A percentile compares a stretch with the other conserved stretches of the same genome.
phyloP scores from a whole-genome alignment of 2,888 invertebrate species.

The Stegophylla sp. region DNA sequence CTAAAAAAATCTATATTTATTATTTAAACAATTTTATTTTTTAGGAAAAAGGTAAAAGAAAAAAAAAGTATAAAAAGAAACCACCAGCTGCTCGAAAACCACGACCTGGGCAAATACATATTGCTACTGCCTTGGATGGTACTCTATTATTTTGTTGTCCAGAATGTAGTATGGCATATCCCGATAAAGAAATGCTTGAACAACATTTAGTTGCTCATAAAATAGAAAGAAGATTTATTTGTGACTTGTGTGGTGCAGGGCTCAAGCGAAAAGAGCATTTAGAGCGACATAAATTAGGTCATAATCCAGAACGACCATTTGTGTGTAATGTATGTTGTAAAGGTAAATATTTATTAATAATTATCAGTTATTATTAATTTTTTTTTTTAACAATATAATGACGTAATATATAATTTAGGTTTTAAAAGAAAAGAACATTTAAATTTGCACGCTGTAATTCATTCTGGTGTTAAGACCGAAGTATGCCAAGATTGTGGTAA shows the following conservation, averaged over 20 bases:
- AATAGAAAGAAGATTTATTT: conserved; percentile 75
- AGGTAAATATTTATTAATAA: conserved; percentile 62
- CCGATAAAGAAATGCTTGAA: conserved; percentile 80
- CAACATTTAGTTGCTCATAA: conserved; percentile 76
- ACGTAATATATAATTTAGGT: conserved; percentile 63
- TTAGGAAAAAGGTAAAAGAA: conserved; percentile 68
- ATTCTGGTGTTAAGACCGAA: conserved; percentile 83
- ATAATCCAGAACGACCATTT: conserved; percentile 87
- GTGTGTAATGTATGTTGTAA: conserved; percentile 87
- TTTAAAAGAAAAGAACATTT: conserved; percentile 84
- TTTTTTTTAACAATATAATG: not conserved
- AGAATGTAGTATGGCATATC: conserved; percentile 82
- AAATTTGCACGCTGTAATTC: conserved; percentile 83
- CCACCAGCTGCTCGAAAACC: conserved; percentile 79
- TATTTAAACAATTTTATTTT: not conserved
- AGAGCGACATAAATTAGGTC: conserved; percentile 85
- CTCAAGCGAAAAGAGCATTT: conserved; percentile 86
- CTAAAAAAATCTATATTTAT: no score
- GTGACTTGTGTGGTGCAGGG: conserved; percentile 88
- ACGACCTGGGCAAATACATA: conserved; percentile 81
- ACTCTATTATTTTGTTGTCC: conserved; percentile 80
- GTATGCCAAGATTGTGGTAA: conserved; percentile 80
- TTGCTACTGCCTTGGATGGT: conserved; percentile 78
- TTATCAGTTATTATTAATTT: not conserved
- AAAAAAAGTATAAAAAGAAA: conserved; percentile 83